These are phyloP conservation scores for Hoplodrina ambigua DNA, from an alignment of 2,888 invertebrate genomes.

Conservation along the genomic window DNA sequence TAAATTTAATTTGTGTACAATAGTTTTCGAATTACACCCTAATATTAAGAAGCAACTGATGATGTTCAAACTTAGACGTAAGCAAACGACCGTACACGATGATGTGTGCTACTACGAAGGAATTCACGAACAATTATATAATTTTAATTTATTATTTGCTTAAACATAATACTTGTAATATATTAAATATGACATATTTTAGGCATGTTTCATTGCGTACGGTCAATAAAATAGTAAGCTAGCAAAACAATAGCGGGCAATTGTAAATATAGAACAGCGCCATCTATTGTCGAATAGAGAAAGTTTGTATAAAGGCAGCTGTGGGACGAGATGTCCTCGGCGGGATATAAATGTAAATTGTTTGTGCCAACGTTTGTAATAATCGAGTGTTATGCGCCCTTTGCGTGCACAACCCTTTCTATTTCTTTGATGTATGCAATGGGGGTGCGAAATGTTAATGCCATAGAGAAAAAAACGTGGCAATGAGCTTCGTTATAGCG, in stretches of 20 bases:
- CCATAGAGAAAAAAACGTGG: slow-evolving; percentile 82
- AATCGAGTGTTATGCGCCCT: slow-evolving; percentile 87
- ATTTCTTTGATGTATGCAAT: slow-evolving; percentile 88
- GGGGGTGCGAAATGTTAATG: slow-evolving; percentile 88
- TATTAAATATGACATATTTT: slow-evolving; percentile 55
- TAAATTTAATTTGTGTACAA: slow-evolving; percentile 66
- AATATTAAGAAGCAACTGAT: slow-evolving; percentile 85
- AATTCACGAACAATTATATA: slow-evolving; percentile 61
- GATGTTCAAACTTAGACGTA: slow-evolving; percentile 88
- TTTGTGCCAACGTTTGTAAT: slow-evolving; percentile 89
- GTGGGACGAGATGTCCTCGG: slow-evolving; percentile 60
- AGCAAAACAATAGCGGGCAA: slow-evolving; percentile 68
- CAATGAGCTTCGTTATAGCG: slow-evolving; percentile 87
- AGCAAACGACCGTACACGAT: slow-evolving; percentile 76
- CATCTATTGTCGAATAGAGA: slow-evolving; percentile 86
- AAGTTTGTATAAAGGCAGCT: slow-evolving; percentile 68
- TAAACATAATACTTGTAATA: slow-evolving; percentile 54
- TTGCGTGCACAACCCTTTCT: slow-evolving; percentile 85
- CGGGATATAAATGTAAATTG: slow-evolving; percentile 82
- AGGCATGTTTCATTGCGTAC: slow-evolving; percentile 77
- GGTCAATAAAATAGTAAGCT: slow-evolving; percentile 75
- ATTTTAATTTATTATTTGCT: slow-evolving; percentile 63
- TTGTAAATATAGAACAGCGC: slow-evolving; percentile 85
- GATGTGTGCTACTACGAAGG: slow-evolving; percentile 68
- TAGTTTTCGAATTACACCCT: slow-evolving; percentile 55